Base-by-base conservation (phyloP, 53 echinoderm and acorn worm genomes). In the Mesocentrotus franciscanus region DNA sequence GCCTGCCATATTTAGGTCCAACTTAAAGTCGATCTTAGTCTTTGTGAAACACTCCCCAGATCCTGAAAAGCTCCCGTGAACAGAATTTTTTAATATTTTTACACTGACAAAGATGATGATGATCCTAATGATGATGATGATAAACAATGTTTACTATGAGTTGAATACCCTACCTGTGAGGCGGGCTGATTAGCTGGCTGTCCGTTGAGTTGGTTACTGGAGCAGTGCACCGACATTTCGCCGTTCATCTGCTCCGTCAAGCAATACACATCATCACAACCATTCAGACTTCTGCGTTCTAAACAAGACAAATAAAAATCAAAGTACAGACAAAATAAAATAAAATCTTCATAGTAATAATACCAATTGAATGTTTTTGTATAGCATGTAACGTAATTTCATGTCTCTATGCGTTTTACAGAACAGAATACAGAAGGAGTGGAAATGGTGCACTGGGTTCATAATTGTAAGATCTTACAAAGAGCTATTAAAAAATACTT, bases 141-240 rank as follows among this genome's bases (percentile, higher is more conserved):
- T n/a, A n/a, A n/a, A n/a, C n/a, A n/a, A n/a, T n/a, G n/a, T n/a
- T n/a, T n/a, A n/a, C n/a, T n/a, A n/a, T n/a, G 33, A 16, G 60
- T 18, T n/a, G 58, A 56, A 56, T 59, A 7, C 8, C 79, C 14
- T 35, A 14, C 95, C 95, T 94, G 85, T 87, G 95, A 61, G 34
- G 70, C 62, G 36, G 95, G 61, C 29, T 94, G 95, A 30, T 85
- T 94, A 66, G 95, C 42, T 94, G 95, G 95, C 95, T 94, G 95
- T 94, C 95, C 95, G 95, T 94, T 94, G 56, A 94, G 62, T 56
- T 85, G 95, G 56, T 26, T 68, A 27, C 39, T 94, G 70, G 95
- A 85, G 95, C 95, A 94, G 95, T 61, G 85, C 56, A 94, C 95
- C 95, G 95, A 94, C 95, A 94, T 94, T 70, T 94, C 95, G 95